Evolutionary conservation across 2,113 vertebrate species (phyloP).

Genomic region (Saccopteryx bilineata): DNA sequence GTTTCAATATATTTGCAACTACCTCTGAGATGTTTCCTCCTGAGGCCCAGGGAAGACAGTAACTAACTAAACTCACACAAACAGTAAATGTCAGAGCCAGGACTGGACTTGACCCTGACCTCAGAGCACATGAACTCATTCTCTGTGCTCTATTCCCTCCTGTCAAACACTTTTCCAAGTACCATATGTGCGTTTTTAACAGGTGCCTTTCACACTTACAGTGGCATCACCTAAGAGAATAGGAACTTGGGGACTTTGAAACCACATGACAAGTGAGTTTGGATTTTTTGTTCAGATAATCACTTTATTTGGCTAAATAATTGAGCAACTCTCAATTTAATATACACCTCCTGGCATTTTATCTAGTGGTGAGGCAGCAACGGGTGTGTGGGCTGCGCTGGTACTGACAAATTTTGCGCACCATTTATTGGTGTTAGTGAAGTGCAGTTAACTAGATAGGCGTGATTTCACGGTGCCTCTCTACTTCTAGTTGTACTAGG

Average conservation of each 20-base stretch:
- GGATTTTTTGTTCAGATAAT: background rate
- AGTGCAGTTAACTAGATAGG: too few species aligned
- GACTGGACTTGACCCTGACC: background rate
- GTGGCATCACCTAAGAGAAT: background rate
- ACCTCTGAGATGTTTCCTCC: background rate
- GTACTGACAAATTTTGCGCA: background rate
- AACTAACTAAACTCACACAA: accelerated
- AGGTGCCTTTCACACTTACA: accelerated
- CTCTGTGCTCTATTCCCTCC: accelerated
- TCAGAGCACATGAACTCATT: background rate
- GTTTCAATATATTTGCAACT: too few species aligned
- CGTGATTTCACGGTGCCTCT: background rate
- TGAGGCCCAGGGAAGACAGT: background rate
- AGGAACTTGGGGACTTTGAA: too few species aligned
- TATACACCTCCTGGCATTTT: background rate
- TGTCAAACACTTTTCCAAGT: background rate
- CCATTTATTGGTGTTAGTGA: background rate
- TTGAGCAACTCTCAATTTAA: background rate
- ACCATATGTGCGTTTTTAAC: accelerated
- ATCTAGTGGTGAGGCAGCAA: accelerated
- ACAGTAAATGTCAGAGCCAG: too few species aligned
- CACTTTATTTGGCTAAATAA: background rate
- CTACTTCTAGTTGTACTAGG: background rate
- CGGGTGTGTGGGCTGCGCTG: background rate
- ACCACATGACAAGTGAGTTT: accelerated